phyloP scores from a whole-genome alignment of 2,113 vertebrate species.

The Kryptolebias marmoratus region DNA sequence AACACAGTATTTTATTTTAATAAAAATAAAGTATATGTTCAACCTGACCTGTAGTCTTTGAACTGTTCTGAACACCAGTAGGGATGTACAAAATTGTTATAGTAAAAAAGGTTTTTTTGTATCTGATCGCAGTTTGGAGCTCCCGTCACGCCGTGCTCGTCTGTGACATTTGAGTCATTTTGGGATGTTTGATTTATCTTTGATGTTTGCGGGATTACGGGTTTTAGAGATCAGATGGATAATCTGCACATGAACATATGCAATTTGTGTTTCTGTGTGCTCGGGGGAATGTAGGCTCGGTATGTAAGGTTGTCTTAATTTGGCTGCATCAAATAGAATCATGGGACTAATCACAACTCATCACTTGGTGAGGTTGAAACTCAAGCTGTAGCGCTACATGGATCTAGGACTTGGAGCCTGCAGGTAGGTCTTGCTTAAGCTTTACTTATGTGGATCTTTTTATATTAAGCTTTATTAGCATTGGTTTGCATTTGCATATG shows the following conservation, averaged over 20 bases:
- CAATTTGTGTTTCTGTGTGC: conserved; percentile 52
- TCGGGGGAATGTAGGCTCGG: conserved; percentile 17
- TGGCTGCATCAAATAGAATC: conserved; percentile 46
- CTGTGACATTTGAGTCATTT: conserved; percentile 13
- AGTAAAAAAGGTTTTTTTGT: conserved; percentile 1
- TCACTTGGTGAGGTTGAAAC: conserved; percentile 39
- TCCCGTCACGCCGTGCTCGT: conserved; percentile 1
- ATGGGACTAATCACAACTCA: conserved; percentile 28
- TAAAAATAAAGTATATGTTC: neutral
- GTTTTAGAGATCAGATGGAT: conserved; percentile 72
- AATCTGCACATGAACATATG: conserved; percentile 74
- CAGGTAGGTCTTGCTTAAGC: conserved; percentile 52
- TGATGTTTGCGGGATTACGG: conserved; percentile 66
- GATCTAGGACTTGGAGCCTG: conserved; percentile 29
- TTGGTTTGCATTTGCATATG: conserved; percentile 21
- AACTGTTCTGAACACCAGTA: neutral
- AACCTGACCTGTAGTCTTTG: neutral
- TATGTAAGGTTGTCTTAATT: conserved; percentile 40
- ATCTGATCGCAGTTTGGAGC: neutral
- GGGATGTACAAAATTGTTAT: neutral
- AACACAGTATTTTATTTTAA: neutral
- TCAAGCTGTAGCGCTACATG: conserved; percentile 38
- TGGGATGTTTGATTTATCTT: conserved; percentile 56
- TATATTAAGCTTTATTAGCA: neutral
- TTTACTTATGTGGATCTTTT: conserved; percentile 4